Conservation (phyloP, 2,888 invertebrate species). For the Habroteleia sp. region DNA sequence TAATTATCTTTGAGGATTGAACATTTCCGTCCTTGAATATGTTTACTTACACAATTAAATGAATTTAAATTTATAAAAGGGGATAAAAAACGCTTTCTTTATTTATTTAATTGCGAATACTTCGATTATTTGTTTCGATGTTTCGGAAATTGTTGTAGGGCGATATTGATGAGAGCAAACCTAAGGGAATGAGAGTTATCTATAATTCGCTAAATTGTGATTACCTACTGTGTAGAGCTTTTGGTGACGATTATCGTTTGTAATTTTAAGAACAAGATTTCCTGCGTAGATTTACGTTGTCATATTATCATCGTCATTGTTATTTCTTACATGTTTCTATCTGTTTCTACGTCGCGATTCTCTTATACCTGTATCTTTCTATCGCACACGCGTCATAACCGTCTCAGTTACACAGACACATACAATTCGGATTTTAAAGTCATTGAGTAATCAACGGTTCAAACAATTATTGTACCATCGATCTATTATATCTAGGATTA, state of each 20-base stretch:
- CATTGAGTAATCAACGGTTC: constrained; percentile 44
- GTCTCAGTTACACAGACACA: constrained; percentile 24
- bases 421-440: constrained; percentile 19
- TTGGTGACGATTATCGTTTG: constrained; percentile 44
- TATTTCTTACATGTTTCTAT: constrained; percentile 24
- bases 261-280: constrained; percentile 40
- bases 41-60: constrained; percentile 6
- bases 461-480: constrained; percentile 36
- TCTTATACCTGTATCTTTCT: constrained; percentile 34
- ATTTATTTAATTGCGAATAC: not conserved
- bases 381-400: constrained; percentile 36
- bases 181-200: constrained; percentile 55
- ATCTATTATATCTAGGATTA: constrained; percentile 33
- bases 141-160: not conserved
- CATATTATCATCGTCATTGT: constrained; percentile 46
- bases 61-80: constrained; percentile 12
- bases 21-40: constrained; percentile 38
- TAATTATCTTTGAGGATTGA: constrained; percentile 37
- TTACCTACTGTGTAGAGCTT: constrained; percentile 55
- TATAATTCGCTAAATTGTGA: constrained; percentile 54
- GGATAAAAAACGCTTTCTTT: not conserved
- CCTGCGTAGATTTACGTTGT: constrained; percentile 48
- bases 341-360: not conserved
- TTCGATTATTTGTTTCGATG: not conserved
- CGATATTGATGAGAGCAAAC: constrained; percentile 20